A percentile compares a stretch with the other conserved stretches of the same genome.
Conservation (phyloP, 2,888 invertebrate species). For the Fabriciana adippe region DNA sequence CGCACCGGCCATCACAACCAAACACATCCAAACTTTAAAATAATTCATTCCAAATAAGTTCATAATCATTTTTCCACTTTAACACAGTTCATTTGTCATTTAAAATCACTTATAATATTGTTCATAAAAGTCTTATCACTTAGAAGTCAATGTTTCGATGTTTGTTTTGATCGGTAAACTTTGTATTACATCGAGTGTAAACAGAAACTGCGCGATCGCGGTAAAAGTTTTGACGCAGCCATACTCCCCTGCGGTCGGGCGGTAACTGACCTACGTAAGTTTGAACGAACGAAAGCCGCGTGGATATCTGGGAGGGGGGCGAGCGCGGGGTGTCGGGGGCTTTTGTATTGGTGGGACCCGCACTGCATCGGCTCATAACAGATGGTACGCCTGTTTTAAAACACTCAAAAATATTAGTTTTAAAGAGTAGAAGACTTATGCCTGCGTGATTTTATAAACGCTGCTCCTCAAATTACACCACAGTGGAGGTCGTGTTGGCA, state of each 20-base stretch:
- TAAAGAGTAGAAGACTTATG: conserved; percentile 71
- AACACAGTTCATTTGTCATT: conserved; percentile 76
- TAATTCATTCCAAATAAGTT: conserved; percentile 78
- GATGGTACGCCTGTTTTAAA: conserved; percentile 82
- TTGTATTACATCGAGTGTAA: conserved; percentile 75
- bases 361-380: conserved; percentile 78
- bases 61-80: conserved; percentile 67
- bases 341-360: conserved; percentile 72
- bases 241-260: conserved; percentile 82
- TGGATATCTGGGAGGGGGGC: conserved; percentile 66
- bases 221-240: conserved; percentile 80
- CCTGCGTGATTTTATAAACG: conserved; percentile 73
- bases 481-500: conserved; percentile 68
- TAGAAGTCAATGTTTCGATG: conserved; percentile 58
- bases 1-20: conserved; percentile 73
- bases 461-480: conserved; percentile 75
- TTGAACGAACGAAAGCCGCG: conserved; percentile 82
- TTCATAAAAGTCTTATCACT: conserved; percentile 63
- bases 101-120: conserved; percentile 57
- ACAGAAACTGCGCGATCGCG: conserved; percentile 76
- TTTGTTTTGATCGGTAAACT: conserved; percentile 64
- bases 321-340: conserved; percentile 60
- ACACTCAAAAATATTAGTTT: conserved; percentile 77
- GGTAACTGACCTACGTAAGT: conserved; percentile 84
- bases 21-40: conserved; percentile 81